A percentile compares a stretch with the other conserved stretches of the same genome.
phyloP scores from a whole-genome alignment of 2,888 invertebrate species.

The Strigamia maritima region DNA sequence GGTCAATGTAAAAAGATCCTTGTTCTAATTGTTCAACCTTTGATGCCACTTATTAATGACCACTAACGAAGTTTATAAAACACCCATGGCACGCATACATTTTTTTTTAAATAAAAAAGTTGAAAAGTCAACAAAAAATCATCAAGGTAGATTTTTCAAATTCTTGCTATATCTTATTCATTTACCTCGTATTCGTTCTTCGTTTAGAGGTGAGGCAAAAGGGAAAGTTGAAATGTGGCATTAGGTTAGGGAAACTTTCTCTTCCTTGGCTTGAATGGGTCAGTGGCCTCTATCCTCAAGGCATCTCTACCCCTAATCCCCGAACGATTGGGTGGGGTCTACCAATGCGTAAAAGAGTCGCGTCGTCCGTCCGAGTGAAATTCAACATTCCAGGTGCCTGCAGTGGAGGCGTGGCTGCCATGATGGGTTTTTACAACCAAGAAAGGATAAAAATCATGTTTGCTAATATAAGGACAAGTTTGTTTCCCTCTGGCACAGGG shows the following conservation, averaged over 20 bases:
- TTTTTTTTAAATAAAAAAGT: not conserved
- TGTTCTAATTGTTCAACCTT: not conserved
- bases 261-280: slow-evolving; percentile 29
- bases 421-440: slow-evolving; percentile 19
- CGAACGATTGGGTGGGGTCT: slow-evolving; percentile 30
- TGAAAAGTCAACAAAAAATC: not conserved
- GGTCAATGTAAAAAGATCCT: too few relatives aligned
- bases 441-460: slow-evolving; percentile 30
- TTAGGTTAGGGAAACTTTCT: slow-evolving; percentile 34
- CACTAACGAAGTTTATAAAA: not conserved
- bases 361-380: slow-evolving; percentile 18
- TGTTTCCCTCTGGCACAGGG: slow-evolving; percentile 4
- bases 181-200: not conserved
- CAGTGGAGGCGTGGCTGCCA: slow-evolving; percentile 27
- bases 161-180: not conserved
- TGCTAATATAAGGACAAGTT: slow-evolving; percentile 16
- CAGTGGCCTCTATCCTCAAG: slow-evolving; percentile 23
- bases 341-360: slow-evolving; percentile 24
- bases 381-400: slow-evolving; percentile 24
- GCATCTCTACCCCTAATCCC: slow-evolving; percentile 25
- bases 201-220: not conserved
- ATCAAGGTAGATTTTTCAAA: not conserved
- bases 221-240: slow-evolving; percentile 34
- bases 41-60: not conserved
- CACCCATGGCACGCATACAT: not conserved